Base-by-base conservation (phyloP, 2,888 invertebrate genomes). In the Spicauda simplicius region DNA sequence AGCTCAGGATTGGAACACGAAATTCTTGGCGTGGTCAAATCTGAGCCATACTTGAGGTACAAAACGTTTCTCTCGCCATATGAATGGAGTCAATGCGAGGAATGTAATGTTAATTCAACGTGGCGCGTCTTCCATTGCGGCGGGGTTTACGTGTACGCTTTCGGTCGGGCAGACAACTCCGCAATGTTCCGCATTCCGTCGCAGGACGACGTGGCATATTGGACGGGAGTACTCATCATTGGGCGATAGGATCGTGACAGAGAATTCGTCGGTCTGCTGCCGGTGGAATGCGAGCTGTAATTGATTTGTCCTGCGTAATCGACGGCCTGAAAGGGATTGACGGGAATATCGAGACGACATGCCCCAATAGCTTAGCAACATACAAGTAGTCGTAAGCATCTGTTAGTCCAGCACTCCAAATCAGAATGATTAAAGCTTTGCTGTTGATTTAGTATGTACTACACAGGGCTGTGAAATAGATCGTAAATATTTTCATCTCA, bases 221-320 rank as follows among this genome's bases (percentile, higher is more conserved):
- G 82, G 83, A 83, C 76, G 84, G 86, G 87, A 85, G 85, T 79
- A 81, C 83, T 84, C 87, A 85, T 88, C 87, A 85, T 81, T 82
- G 82, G 81, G 76, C 78, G 88, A 88, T 90, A 82, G 86, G 86
- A 86, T 90, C 89, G 90, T 90, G 90, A 88, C 87, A 87, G 91
- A 81, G 90, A 91, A 91, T 91, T 90, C 91, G 87, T 87, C 87
- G 89, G 86, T 80, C 82, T 84, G 75, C 83, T 82, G 88, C 81
- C 81, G 81, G 78, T 82, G 91, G 92, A 90, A 93, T 93, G 91
- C 87, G 82, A 85, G 80, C 81, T 81, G 84, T 91, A 93, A 93
- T 91, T 91, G 93, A 93, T 92, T 93, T 87, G 92, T 91, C 91
- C 91, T 88, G 86, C 86, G 90, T 92, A 88, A 90, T 90, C 87